Base-by-base conservation (phyloP, 2,113 vertebrate species). In the Nerophis lumbriciformis region DNA sequence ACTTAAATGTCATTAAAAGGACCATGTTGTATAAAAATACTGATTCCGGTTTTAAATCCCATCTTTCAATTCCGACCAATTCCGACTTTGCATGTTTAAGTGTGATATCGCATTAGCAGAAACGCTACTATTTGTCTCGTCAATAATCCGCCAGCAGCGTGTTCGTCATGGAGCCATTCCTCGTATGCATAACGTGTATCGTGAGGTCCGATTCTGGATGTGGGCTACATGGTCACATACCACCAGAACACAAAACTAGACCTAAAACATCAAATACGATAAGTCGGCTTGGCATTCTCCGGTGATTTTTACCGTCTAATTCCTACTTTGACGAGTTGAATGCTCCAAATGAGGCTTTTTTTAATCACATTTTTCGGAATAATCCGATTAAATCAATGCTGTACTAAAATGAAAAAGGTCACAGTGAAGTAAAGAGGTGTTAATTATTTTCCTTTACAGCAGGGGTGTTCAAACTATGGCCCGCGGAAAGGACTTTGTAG, bases 171-270 rank as follows among this genome's bases (percentile, higher is more conserved):
- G 61, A 59, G 68, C 73, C 53, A 53, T 61, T 64, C 59, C 63
- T 64, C 16, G 6, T 71, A 63, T 84, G 82, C 85, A 85, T 84
- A 80, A 76, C 76, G 38, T 62, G 54, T 77, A 49, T 72, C 44
- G 6, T 77, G 69, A 79, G 77, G 73, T 81, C 61, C 54, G 67
- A 67, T 48, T 73, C 71, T 49, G 73, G 42, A 71, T 72, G 45
- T 63, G 73, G 72, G 77, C 80, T 86, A 84, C 84, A 81, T 81
- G 45, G 62, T 73, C 5, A 0, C 7, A 63, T 38, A 52, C 50
- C 57, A 63, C 47, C 38, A 21, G 35, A 62, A 44, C 53, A 58
- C 16, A 50, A 57, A 77, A 66, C 14, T 8, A 55, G 15, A 61
- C 39, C 47, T 44, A n/a, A 59, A 63, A 63, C 54, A 68, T 38